phyloP scores from a whole-genome alignment of 2,888 invertebrate genomes.

The Deroplatys truncata region DNA sequence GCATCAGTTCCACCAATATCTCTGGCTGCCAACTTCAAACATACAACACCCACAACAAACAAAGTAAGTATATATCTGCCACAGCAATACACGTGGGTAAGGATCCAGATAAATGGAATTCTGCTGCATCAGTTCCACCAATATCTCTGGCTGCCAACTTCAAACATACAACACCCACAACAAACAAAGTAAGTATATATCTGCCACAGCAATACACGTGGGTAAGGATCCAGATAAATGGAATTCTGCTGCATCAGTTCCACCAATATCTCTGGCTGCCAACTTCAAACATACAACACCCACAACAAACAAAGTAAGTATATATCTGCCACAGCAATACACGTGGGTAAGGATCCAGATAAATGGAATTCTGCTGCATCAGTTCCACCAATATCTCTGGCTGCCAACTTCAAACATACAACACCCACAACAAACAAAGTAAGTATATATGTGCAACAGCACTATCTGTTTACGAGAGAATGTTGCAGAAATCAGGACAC shows the following conservation, averaged over 20 bases:
- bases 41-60: not conserved
- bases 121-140: not conserved
- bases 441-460: not conserved
- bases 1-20: not conserved
- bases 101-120: not conserved
- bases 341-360: not conserved
- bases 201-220: not conserved
- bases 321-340: not conserved
- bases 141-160: not conserved
- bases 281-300: not conserved
- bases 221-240: not conserved
- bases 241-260: not conserved
- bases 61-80: not conserved
- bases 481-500: too few relatives aligned
- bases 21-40: not conserved
- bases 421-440: not conserved
- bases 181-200: too few relatives aligned
- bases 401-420: not conserved
- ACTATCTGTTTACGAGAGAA: too few relatives aligned
- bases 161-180: not conserved
- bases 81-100: not conserved
- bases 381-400: not conserved
- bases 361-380: not conserved
- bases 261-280: not conserved
- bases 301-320: too few relatives aligned